Base-by-base conservation (phyloP, 2,888 invertebrate genomes). In the Apodemia mormo region DNA sequence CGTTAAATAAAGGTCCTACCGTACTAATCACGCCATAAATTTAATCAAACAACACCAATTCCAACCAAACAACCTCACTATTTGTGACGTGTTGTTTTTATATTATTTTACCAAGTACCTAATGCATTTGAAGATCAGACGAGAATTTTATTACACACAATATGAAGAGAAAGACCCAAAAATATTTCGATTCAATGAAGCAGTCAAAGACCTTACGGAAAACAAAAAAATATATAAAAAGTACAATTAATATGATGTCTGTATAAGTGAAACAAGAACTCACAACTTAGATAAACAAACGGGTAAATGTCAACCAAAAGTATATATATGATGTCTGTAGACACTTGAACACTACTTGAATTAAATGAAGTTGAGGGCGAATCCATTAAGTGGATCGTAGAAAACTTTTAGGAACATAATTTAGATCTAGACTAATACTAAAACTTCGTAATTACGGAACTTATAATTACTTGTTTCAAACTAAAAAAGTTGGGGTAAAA, bases 21-120 rank as follows among this genome's bases (percentile, higher is more conserved):
- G 33, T 43, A 64, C 66, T 66, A 69, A 69, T 73, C 69, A 68
- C 45, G 67, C 49, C 52, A 68, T 73, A 71, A 69, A 71, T 70
- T 71, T 70, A 71, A 49, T 71, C 61, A 65, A 52, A 61, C 69
- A 65, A 33, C 65, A 45, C 68, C n/a, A n/a, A n/a, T n/a, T n/a
- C n/a, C n/a, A n/a, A n/a, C n/a, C 49, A 49, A 49, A 14, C 14
- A 6, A 49, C 49, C 14, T 5, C 14, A 49, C 49, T 49, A 49
- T 49, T 49, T 49, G 49, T 49, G 14, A 49, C 49, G 49, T 49
- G 0, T 5, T 14, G 49, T 14, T 49, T 49, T 45, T 5, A 45
- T 12, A 45, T 45, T 45, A 45, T 10, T 45, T 43, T 43, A 43
- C n/a, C n/a, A n/a, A n/a, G n/a, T n/a, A n/a, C n/a, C n/a, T n/a